Percentiles rank a stretch among this genome's conserved stretches.
Evolutionary conservation across 2,888 invertebrate genomes (phyloP).

Genomic region (Parnassius orleans): DNA sequence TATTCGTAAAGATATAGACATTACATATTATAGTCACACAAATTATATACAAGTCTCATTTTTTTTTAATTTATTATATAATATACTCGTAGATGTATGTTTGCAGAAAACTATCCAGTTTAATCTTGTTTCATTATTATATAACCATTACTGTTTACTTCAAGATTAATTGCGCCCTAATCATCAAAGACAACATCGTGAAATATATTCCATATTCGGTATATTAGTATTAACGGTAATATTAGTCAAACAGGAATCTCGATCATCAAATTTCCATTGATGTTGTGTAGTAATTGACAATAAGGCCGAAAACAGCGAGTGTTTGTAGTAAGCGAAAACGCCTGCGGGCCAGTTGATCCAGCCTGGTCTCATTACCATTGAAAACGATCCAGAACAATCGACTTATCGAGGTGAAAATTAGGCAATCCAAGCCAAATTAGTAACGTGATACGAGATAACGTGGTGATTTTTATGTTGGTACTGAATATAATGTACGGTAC

Average conservation of each 20-base stretch:
- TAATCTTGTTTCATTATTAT: background rate
- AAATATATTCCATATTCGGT: background rate
- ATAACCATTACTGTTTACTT: background rate
- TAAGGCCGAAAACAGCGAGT: conserved; percentile 36
- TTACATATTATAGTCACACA: no score
- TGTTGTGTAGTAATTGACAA: conserved; percentile 36
- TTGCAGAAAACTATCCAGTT: no score
- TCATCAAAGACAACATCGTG: conserved; percentile 14
- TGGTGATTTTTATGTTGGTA: no score
- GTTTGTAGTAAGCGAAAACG: conserved; percentile 34
- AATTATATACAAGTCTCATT: no score
- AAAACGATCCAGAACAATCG: conserved; percentile 19
- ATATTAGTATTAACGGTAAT: conserved; percentile 10
- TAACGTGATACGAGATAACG: conserved; percentile 15
- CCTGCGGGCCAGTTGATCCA: conserved; percentile 30
- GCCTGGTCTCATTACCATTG: conserved; percentile 22
- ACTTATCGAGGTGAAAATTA: conserved; percentile 17
- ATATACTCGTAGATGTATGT: no score
- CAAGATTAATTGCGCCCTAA: conserved; percentile 10
- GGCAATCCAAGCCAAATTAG: background rate
- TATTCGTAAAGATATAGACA: no score
- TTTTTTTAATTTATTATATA: no score
- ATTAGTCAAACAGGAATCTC: conserved; percentile 26
- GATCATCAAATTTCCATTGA: conserved; percentile 27
- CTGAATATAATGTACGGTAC: no score